Evolutionary conservation across 1,140 invertebrate species (phyloP).

Genomic region (Ips typographus): DNA sequence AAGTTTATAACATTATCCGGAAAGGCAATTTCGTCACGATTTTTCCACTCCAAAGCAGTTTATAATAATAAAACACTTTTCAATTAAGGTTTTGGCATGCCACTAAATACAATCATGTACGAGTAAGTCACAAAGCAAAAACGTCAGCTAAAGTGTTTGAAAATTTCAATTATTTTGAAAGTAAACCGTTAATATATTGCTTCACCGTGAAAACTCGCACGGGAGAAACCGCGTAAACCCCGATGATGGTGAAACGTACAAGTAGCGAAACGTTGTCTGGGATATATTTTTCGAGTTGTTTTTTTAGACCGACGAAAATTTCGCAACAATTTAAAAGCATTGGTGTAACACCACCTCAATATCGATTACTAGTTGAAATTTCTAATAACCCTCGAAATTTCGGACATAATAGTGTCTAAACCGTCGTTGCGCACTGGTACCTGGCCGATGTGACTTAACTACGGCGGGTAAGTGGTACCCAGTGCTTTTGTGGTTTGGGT

Average conservation of each 20-base stretch:
- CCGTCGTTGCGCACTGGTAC: conserved; percentile 13
- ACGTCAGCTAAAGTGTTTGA: conserved; percentile 13
- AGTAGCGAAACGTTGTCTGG: conserved; percentile 16
- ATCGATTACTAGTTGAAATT: background rate
- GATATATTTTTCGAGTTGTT: conserved; percentile 24
- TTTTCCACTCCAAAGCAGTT: background rate
- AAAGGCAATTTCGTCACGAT: conserved; percentile 4
- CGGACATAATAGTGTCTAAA: background rate
- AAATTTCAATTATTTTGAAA: conserved; percentile 24
- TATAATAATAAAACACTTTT: background rate
- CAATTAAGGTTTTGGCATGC: background rate
- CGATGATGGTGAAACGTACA: conserved; percentile 21
- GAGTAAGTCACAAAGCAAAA: conserved; percentile 36
- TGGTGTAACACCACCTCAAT: background rate
- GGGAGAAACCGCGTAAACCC: conserved; percentile 33
- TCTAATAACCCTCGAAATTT: too few species aligned
- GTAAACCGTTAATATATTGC: conserved; percentile 19
- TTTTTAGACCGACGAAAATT: conserved; percentile 8
- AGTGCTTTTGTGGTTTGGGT: conserved; percentile 22
- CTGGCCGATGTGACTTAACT: conserved; percentile 29
- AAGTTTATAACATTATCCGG: conserved; percentile 33
- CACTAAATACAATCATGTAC: conserved; percentile 32
- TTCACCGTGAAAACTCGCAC: conserved; percentile 28
- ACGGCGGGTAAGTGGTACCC: conserved; percentile 19
- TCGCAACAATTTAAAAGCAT: conserved; percentile 19